Base-by-base conservation (phyloP, 2,113 vertebrate genomes). In the Myodes glareolus region DNA sequence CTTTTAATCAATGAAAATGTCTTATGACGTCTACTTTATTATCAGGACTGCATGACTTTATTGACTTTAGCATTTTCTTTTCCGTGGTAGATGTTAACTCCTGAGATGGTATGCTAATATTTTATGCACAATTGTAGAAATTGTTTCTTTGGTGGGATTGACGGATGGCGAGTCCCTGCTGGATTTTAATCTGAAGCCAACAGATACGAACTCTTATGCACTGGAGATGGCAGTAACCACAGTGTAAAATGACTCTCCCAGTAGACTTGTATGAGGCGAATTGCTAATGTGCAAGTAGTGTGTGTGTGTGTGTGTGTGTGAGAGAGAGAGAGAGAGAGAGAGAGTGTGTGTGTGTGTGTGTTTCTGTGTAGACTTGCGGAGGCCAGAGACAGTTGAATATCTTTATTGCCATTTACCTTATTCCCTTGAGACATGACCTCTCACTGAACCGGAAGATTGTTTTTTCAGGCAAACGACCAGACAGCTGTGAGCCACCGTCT, bases 1-100 rank as follows among this genome's bases (percentile, higher is more conserved):
- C 84, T 94, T 92, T 65, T 72, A 78, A 91, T 87, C 72, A 72
- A 39, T 92, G 67, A 52, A 97, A 84, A 63, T 82, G 36, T 50
- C 76, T 92, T 72, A 33, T 9, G 47, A 78, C 21, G 19, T 55
- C 91, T 76, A 19, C 63, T 78, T 92, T 65, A 85, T 85, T 77
- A 55, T 61, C 13, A 45, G 76, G 13, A 31, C 31, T 78, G 31
- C 7, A 6, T 75, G 89, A 29, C 52, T 88, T 91, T 61, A 55
- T 14, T 75, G 73, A 91, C 91, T 94, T 91, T n/a, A 61, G 76
- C 50, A 42, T 42, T 65, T 73, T 91, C 63, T 63, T 90, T 87
- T 61, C 63, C 33, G 2, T 67, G 45, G 11, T 78, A 67, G 90
- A 21, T 92, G 61, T 91, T 86, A 72, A 52, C 16, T 88, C 23